Base-by-base conservation (phyloP, 2,888 invertebrate species). In the Stictocephala bisonia region DNA sequence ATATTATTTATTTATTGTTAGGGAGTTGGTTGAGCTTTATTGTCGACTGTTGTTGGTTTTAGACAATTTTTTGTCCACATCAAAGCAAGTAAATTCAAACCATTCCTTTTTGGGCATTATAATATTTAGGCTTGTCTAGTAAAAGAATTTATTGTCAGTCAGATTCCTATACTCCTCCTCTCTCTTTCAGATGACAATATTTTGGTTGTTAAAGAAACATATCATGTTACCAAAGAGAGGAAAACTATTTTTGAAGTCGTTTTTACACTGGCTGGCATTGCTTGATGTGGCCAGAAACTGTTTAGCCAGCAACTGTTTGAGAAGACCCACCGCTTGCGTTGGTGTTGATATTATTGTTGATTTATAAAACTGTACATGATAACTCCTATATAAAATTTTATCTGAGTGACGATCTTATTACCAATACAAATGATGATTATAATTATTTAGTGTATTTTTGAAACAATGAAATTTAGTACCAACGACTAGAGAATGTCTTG, bases 101-200 rank as follows among this genome's bases (percentile, higher is more conserved):
- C 76, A 73, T 76, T 71, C 64, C 66, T 75, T 66, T 74, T 77
- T 76, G 76, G 77, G 77, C 76, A 76, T 76, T 77, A 76, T 73
- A 76, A 74, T 74, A 74, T 76, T 77, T 76, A 76, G 74, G 75
- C 60, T 75, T 71, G n/a, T 73, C 73, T 69, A 73, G 69, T 71
- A 69, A 44, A 67, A 67, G 76, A 76, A 76, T 76, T 76, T 76
- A 76, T 74, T 50, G 72, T 76, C 74, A 70, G 75, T 74, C 75
- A 76, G 76, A 75, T 73, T 71, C 53, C 64, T 64, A 41, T 44
- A 41, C 64, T 64, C 64, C 22, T 60, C 60, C 60, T 60, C 60
- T 60, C 60, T 44, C 44, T 60, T 44, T 44, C 64, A 64, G 64
- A 64, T 64, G 64, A 64, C 64, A 64, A 64, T 64, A 64, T 64